Conservation (phyloP, 2,113 vertebrate species). For the Dinomys branickii region DNA sequence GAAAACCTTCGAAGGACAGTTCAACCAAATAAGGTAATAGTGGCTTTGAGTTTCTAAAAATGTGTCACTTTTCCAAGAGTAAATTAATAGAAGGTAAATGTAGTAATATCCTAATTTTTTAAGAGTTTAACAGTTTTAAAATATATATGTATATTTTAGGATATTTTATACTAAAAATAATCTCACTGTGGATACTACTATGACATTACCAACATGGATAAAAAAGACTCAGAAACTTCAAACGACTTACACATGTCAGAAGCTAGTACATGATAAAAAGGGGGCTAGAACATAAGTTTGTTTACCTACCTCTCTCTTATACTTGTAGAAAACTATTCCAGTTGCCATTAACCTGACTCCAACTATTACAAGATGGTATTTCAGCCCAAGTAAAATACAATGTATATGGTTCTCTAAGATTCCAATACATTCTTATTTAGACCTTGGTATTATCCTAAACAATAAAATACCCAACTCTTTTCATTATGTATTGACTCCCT, state of each 20-base stretch:
- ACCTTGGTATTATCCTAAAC: neutral
- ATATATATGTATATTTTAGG: neutral
- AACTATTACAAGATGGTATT: slow-evolving; percentile 10
- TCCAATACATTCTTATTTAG: neutral
- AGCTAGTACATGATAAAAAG: slow-evolving; percentile 13
- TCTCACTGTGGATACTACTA: neutral
- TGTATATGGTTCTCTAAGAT: slow-evolving; percentile 35
- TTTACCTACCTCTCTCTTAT: neutral
- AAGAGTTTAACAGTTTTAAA: neutral
- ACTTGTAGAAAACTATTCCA: neutral
- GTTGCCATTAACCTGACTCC: neutral
- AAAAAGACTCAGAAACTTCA: slow-evolving; percentile 31
- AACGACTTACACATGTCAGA: neutral
- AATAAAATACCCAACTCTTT: neutral
- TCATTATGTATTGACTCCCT: neutral
- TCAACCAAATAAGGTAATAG: slow-evolving; percentile 96
- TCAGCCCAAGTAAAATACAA: slow-evolving; percentile 38
- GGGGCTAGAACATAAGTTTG: neutral
- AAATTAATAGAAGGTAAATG: slow-evolving; percentile 33
- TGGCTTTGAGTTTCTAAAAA: neutral
- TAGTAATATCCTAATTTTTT: slow-evolving; percentile 46
- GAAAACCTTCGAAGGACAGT: slow-evolving; percentile 96
- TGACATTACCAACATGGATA: slow-evolving; percentile 23
- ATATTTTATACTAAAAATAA: slow-evolving; percentile 35
- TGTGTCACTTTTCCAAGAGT: neutral